Evolutionary conservation across 2,888 invertebrate genomes (phyloP), one percentile per base, ranked within the genome.

Genomic region (Andrena bucephala): DNA sequence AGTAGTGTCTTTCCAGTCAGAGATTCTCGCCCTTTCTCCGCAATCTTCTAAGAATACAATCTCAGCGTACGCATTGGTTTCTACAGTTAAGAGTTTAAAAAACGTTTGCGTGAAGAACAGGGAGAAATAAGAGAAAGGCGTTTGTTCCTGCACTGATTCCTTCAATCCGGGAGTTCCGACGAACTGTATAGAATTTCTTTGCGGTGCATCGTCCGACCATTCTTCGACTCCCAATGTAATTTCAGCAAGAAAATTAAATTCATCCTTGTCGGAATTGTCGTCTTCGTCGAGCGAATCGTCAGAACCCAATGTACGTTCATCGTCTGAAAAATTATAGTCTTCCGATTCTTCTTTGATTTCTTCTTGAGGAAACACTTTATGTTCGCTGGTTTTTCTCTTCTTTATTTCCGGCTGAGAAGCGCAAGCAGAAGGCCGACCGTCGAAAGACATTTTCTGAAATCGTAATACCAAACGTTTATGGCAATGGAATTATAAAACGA

Each of bases 401-500:
- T 63, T 63, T 36, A n/a, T 24, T 10, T 36, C 29, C 1, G 36
- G 63, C 36, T 36, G 63, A 33, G 63, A 36, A 6, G 20, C 5
- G 13, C 36, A 36, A 4, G 29, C 24, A 20, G 29, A 63, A 10
- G 6, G 10, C 36, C 20, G 33, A 13, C 13, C 36, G 10, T 63
- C n/a, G 36, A n/a, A 63, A 36, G 63, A 33, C 63, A 63, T 63
- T n/a, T n/a, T 63, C 63, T 63, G 63, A 63, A 63, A 63, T 42
- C 5, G 16, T 63, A 20, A 29, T 13, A 20, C 10, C 20, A 36
- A 16, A 20, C 20, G 54, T 20, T 24, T 2, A 36, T 36, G 36
- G 20, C 33, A 4, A 36, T 20, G 10, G 36, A 13, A 63, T 31
- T 7, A 36, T 5, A 4, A 10, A 36, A 36, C 24, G 20, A 8